These are phyloP conservation scores for Synergus japonicus DNA, from an alignment of 2,888 invertebrate genomes.

Conservation along the genomic window DNA sequence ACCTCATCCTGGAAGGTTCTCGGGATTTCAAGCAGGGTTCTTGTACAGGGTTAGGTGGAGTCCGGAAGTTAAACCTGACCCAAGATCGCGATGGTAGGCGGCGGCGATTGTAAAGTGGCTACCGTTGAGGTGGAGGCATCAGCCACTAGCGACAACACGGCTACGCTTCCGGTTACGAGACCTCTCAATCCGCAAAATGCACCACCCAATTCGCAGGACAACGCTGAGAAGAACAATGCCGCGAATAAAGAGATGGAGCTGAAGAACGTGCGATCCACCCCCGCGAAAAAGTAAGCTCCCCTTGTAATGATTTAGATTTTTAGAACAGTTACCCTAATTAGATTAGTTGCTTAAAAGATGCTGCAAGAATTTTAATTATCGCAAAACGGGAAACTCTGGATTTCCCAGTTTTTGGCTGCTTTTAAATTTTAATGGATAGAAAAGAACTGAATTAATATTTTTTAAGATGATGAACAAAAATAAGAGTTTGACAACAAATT, in stretches of 20 bases:
- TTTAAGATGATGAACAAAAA: no score
- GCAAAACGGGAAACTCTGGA: background rate
- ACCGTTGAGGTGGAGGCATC: conserved; percentile 92
- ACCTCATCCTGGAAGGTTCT: conserved; percentile 1
- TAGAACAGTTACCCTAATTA: background rate
- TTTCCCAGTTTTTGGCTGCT: no score
- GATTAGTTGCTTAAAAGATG: background rate
- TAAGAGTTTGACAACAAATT: no score
- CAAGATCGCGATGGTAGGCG: conserved; percentile 80
- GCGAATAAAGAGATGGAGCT: conserved; percentile 93
- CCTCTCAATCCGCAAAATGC: conserved; percentile 82
- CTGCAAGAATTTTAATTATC: background rate
- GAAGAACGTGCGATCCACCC: conserved; percentile 90
- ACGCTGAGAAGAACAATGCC: conserved; percentile 89
- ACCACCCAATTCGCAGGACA: conserved; percentile 83
- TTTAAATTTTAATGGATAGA: no score
- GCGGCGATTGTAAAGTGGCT: conserved; percentile 91
- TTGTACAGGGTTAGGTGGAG: conserved; percentile 40
- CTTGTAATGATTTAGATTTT: background rate
- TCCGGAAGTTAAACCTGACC: conserved; percentile 43
- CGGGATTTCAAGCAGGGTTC: conserved; percentile 33
- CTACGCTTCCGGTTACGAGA: conserved; percentile 91
- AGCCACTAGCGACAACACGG: conserved; percentile 86
- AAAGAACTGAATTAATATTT: no score
- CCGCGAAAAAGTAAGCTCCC: conserved; percentile 86